Percentiles rank a stretch among this genome's conserved stretches.
phyloP scores from a whole-genome alignment of 2,888 invertebrate genomes.

The Lasiommata megera region DNA sequence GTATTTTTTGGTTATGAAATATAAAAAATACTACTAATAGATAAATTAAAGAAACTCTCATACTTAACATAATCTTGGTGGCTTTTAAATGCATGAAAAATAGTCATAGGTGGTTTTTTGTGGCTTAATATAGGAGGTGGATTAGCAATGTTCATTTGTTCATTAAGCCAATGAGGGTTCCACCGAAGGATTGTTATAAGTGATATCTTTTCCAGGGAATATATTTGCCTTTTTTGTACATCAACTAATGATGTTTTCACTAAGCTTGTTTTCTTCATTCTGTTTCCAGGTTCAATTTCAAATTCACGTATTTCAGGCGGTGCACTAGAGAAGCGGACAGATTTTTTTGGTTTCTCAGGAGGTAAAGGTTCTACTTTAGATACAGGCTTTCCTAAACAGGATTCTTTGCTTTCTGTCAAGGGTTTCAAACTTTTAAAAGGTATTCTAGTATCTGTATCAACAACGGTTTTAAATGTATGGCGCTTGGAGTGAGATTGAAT shows the following conservation, averaged over 20 bases:
- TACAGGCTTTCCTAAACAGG: constrained; percentile 50
- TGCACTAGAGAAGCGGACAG: constrained; percentile 56
- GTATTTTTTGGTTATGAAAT: no score
- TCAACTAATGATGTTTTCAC: constrained; percentile 54
- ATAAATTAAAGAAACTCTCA: constrained; percentile 32
- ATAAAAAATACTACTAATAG: no score
- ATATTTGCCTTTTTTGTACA: constrained; percentile 50
- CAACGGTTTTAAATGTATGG: background rate
- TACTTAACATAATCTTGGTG: constrained; percentile 83
- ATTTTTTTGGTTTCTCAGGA: constrained; percentile 51
- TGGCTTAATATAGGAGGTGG: constrained; percentile 81
- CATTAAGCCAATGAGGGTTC: constrained; percentile 85
- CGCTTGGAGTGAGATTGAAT: constrained; percentile 10
- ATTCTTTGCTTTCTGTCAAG: constrained; percentile 38
- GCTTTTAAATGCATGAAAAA: constrained; percentile 78
- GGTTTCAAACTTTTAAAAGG: constrained; percentile 53
- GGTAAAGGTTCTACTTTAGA: constrained; percentile 57
- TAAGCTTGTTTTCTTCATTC: constrained; percentile 59
- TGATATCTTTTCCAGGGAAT: constrained; percentile 69
- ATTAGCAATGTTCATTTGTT: constrained; percentile 68
- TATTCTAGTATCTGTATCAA: constrained; percentile 26
- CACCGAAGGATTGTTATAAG: constrained; percentile 82
- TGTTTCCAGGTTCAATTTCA: constrained; percentile 65
- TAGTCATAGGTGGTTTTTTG: constrained; percentile 67
- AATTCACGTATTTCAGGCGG: constrained; percentile 50